Conservation (phyloP, 2,113 vertebrate species). For the Ornithorhynchus anatinus region DNA sequence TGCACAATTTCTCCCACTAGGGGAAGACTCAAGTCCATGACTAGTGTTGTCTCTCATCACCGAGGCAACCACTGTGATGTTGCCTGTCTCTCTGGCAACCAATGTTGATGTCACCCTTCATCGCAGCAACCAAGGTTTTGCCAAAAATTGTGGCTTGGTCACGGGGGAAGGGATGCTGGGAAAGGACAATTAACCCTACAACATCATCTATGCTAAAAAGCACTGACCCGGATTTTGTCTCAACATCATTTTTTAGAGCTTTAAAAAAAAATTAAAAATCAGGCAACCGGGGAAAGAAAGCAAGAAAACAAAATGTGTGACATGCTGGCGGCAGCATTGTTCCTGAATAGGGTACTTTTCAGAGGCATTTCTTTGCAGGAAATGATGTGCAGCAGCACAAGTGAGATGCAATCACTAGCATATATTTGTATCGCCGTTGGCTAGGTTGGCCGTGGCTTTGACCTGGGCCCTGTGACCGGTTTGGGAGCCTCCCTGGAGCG, state of each 20-base stretch:
- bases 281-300: not conserved
- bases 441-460: no score
- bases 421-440: no score
- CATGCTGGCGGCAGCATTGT: not conserved
- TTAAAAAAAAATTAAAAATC: not conserved
- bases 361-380: not conserved
- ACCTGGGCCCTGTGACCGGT: no score
- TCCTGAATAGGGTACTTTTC: not conserved
- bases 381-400: no score
- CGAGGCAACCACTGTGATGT: not conserved
- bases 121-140: not conserved
- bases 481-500: no score
- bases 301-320: not conserved
- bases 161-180: no score
- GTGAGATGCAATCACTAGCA: no score
- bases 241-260: no score
- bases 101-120: conserved; percentile 5
- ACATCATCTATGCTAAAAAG: no score
- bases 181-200: no score
- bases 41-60: not conserved
- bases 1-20: not conserved
- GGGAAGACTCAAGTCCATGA: not conserved
- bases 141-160: not conserved
- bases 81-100: not conserved
- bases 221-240: no score